Conservation (phyloP, 2,888 invertebrate genomes). For the Deroplatys truncata region DNA sequence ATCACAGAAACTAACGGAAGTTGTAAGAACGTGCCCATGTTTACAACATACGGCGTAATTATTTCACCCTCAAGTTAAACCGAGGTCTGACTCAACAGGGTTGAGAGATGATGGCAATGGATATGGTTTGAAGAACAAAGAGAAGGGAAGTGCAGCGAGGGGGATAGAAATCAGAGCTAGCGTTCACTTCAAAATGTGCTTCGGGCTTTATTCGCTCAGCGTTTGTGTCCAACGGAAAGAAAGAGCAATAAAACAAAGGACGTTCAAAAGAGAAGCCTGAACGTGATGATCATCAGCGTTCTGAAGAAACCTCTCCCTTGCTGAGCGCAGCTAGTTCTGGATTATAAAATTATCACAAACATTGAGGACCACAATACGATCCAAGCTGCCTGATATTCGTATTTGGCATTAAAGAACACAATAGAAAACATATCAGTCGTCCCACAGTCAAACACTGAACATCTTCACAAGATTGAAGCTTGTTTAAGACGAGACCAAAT, state of each 20-base stretch:
- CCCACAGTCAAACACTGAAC: too few species aligned
- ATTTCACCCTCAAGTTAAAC: not conserved
- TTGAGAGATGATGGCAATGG: not conserved
- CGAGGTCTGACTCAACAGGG: not conserved
- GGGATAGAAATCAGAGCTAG: not conserved
- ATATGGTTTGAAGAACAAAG: not conserved
- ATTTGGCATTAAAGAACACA: too few species aligned
- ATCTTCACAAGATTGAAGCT: too few species aligned
- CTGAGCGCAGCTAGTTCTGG: too few species aligned
- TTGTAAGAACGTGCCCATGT: not conserved
- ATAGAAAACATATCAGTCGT: too few species aligned
- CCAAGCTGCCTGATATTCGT: too few species aligned
- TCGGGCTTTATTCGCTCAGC: not conserved
- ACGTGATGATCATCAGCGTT: too few species aligned
- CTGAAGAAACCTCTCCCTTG: too few species aligned
- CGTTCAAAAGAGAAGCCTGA: not conserved
- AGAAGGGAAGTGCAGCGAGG: not conserved
- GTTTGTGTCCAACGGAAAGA: not conserved
- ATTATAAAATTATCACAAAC: too few species aligned
- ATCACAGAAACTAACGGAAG: not conserved
- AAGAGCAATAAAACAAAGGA: not conserved
- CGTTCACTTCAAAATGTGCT: not conserved
- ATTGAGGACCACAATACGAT: too few species aligned
- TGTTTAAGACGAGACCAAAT: too few species aligned
- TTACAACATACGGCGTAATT: not conserved